Conservation (phyloP, 2,113 vertebrate species). For the Pogona vitticeps region DNA sequence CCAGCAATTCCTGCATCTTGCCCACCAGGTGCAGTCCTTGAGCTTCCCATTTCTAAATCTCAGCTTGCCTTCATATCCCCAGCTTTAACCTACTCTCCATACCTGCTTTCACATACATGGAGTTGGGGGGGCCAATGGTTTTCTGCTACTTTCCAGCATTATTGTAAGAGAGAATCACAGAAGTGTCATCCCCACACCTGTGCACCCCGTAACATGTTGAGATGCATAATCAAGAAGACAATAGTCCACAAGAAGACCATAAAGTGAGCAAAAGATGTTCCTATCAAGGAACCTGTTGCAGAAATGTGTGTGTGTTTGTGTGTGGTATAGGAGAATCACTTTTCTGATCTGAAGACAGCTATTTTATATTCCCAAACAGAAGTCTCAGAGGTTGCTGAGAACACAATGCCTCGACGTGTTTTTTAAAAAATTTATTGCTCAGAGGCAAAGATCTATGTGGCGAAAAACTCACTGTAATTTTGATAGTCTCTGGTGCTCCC, state of each 20-base stretch:
- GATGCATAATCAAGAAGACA: no score
- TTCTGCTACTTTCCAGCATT: not conserved
- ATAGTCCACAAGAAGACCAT: not conserved
- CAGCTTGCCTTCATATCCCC: not conserved
- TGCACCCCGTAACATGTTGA: not conserved
- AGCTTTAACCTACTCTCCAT: no score
- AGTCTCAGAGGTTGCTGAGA: not conserved
- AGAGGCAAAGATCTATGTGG: no score
- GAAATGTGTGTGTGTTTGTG: not conserved
- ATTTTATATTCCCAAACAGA: not conserved
- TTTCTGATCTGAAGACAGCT: not conserved
- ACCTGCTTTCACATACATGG: not conserved
- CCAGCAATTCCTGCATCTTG: not conserved
- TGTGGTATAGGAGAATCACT: no score
- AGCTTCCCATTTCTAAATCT: not conserved
- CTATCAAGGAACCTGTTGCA: not conserved
- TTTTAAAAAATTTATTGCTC: no score
- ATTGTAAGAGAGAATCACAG: not conserved
- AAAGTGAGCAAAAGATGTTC: no score
- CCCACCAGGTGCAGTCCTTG: not conserved
- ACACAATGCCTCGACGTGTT: no score
- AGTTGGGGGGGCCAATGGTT: not conserved
- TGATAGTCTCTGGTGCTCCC: not conserved
- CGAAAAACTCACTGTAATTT: not conserved
- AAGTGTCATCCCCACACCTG: not conserved